Evolutionary conservation across 2,797 vertebrate genomes (phyloP), one percentile per base, ranked within the genome.

Genomic region (Mionectes olivaceus): DNA sequence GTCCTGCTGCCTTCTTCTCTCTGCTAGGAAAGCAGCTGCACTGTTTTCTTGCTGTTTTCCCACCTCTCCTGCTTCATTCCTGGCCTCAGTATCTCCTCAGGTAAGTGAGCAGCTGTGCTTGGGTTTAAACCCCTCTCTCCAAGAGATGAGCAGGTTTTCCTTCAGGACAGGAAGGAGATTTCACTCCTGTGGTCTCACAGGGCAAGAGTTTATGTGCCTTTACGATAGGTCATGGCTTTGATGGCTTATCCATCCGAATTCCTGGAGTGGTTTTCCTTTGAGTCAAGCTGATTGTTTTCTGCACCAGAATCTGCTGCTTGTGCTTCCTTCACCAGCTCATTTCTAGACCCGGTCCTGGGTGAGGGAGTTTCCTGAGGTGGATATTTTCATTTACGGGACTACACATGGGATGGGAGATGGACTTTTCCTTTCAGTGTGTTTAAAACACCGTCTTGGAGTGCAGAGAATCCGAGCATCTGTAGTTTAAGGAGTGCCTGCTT

Each of bases 211-310:
- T 74, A 1, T 81, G 33, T 94, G 44, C 49, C 68, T 84, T 77
- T 77, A 7, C 1, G 9, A 41, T 56, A 50, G 27, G 21, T 76
- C 55, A 19, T 19, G 43, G 33, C 89, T 92, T 74, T 89, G 82
- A 56, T 94, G 90, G 56, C 76, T 79, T 94, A 74, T 16, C 78
- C 24, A 6, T 61, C 55, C 2, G 3, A 39, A 94, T 96, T 93
- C 82, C 79, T 93, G 71, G 79, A 60, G 46, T 81, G 41, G 25
- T 89, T 94, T 93, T 88, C 76, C 67, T 56, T 88, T 93, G 82
- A 89, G 80, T 94, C 91, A 84, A 56, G 41, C 88, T 41, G 88
- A 70, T 60, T 41, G 41, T 65, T 87, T 69, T 57, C 73, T 65
- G 30, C 30, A 30, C 39, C 41, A 35, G 32, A 52, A 64, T 61